Conservation (phyloP, 2,113 vertebrate species). For the Proterorhinus semilunaris region DNA sequence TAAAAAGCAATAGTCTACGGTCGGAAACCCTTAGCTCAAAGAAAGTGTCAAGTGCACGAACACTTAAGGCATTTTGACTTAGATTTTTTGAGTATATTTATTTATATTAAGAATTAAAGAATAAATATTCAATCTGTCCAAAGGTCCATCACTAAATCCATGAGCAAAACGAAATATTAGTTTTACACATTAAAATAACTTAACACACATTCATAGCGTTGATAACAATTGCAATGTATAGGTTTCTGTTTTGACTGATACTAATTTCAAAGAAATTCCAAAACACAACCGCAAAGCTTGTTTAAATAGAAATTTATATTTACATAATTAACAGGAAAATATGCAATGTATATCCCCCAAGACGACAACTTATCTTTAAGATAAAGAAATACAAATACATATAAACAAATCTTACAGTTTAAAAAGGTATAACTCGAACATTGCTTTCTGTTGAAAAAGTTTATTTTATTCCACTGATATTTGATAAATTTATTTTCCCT, state of each 20-base stretch:
- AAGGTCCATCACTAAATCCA: too few species aligned
- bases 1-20: too few species aligned
- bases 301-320: slow-evolving; percentile 99
- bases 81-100: too few species aligned
- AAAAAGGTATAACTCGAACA: slow-evolving; percentile 66
- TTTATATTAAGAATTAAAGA: too few species aligned
- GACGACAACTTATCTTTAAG: slow-evolving; percentile 69
- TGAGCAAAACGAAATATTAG: too few species aligned
- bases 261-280: slow-evolving; percentile 1
- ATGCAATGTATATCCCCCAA: slow-evolving; percentile 84
- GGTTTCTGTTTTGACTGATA: not conserved
- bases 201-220: not conserved
- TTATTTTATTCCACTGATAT: slow-evolving; percentile 47
- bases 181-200: too few species aligned
- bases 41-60: not conserved
- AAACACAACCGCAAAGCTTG: slow-evolving; percentile 23
- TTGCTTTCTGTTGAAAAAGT: slow-evolving; percentile 54
- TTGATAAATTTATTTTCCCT: not conserved
- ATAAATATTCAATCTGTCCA: too few species aligned
- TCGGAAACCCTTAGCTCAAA: not conserved
- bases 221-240: not conserved
- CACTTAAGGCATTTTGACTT: too few species aligned
- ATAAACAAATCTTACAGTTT: slow-evolving; percentile 50
- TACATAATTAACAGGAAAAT: slow-evolving; percentile 88
- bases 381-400: slow-evolving; percentile 57